phyloP scores from a whole-genome alignment of 1,140 invertebrate species.

The Eulimnadia texana region DNA sequence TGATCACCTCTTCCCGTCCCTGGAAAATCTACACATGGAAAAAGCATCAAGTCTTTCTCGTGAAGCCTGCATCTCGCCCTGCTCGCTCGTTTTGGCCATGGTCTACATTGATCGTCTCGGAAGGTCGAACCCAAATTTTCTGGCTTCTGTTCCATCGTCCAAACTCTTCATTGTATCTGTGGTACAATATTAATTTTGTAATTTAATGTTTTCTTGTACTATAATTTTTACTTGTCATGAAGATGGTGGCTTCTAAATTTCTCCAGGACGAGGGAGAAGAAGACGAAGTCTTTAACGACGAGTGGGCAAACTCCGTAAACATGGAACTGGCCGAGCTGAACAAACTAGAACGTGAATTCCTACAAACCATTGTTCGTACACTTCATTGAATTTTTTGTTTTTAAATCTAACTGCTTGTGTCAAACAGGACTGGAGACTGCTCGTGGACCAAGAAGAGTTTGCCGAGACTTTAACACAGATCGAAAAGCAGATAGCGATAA shows the following conservation, averaged over 20 bases:
- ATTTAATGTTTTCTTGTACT: constrained; percentile 12
- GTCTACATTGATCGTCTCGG: constrained; percentile 76
- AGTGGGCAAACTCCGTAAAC: constrained; percentile 72
- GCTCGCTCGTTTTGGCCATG: constrained; percentile 62
- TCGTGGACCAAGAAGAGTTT: constrained; percentile 51
- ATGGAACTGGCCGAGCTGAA: constrained; percentile 60
- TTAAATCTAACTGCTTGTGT: constrained; percentile 2
- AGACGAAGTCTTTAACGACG: constrained; percentile 69
- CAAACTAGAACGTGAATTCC: constrained; percentile 70
- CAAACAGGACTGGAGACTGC: constrained; percentile 67
- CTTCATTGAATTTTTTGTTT: constrained; percentile 4
- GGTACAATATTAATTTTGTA: constrained; percentile 41
- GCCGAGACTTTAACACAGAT: constrained; percentile 48
- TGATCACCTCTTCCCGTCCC: constrained; percentile 41
- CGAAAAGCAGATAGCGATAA: constrained; percentile 50
- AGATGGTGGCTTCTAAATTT: constrained; percentile 94
- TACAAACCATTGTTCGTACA: constrained; percentile 67
- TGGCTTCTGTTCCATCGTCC: constrained; percentile 61
- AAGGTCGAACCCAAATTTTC: constrained; percentile 62
- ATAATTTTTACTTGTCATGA: constrained; percentile 24
- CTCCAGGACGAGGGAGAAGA: constrained; percentile 80
- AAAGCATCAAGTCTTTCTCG: constrained; percentile 60
- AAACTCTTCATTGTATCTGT: constrained; percentile 83
- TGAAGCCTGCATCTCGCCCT: constrained; percentile 70
- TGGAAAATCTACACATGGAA: constrained; percentile 62